Evolutionary conservation across 2,888 invertebrate genomes (phyloP), one percentile per base, ranked within the genome.

Genomic region (Scaptomyza tumidula): DNA sequence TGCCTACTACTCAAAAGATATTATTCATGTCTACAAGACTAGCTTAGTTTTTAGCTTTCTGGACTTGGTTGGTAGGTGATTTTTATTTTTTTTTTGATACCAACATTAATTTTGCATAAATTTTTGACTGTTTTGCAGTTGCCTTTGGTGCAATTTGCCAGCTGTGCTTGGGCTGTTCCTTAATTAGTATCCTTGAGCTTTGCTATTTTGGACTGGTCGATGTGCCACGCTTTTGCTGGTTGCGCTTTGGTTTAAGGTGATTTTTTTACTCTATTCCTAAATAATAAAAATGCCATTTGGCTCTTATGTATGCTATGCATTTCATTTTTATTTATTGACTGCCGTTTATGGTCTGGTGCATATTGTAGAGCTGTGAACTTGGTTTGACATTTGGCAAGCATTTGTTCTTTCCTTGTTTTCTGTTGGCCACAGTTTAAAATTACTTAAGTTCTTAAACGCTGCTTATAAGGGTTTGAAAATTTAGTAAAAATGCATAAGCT

Each of bases 61-160:
- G 33, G 93, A 93, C 75, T 81, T 93, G 24, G 77, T 93, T 58
- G 93, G 93, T 93, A 75, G 60, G 82, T 24, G n/a, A 19, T 31
- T 31, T 14, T 1, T 11, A 13, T 33, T 11, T 24, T 1, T 19
- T 19, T 19, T 16, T 24, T 13, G 6, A 5, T 46, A 14, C 39
- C 3, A 39, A 14, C 39, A 7, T 16, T 1, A 41, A 5, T 2
- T 10, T 16, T 16, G 10, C 16, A 4, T 16, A 16, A 33, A 35
- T 6, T 6, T 27, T 45, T 1, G 11, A 45, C 9, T n/a, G 19
- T 3, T 0, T 75, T 76, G 4, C 60, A 91, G 93, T 93, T 19
- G 90, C 92, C 9, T 93, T 93, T 81, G 93, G 93, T 4, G 92
- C 93, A 5, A 92, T 93, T 61, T 93, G 92, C 49, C 92, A 93